Evolutionary conservation across 1,140 invertebrate species (phyloP), one percentile per base, ranked within the genome.

Genomic region (Lysiphlebus fabarum): DNA sequence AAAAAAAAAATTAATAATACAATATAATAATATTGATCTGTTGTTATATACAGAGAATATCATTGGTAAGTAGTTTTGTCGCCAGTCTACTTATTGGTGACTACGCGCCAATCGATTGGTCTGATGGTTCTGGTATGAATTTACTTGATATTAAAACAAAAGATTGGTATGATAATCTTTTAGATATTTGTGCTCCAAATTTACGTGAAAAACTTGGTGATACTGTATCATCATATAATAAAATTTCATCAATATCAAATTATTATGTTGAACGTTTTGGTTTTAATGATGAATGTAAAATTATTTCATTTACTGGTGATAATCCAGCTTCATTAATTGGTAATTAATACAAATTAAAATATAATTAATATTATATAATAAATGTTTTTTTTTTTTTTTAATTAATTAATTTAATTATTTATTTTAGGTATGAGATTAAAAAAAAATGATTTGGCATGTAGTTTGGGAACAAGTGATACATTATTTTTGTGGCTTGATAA

Each of bases 51-150:
- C 76, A 92, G 84, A 84, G 93, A 71, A 95, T 98, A 65, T 96
- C 94, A 0, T 78, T 98, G 9, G 84, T 98, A 1, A 98, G 95
- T 70, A 97, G 91, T 67, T 98, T 98, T 78, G 84, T 88, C 0
- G 91, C 90, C 53, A 93, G 91, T 0, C 71, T 98, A 14, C 91
- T 98, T 66, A 71, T 95, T n/a, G 95, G 95, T 1, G 81, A 87
- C 67, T 91, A 95, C 69, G 94, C 93, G 0, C 87, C 91, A 0
- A 95, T 98, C 50, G 96, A 98, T 75, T 85, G 85, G 62, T 87
- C 92, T 1, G 96, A 98, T 81, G 95, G 88, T 1, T 97, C 95
- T 5, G 96, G 96, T 36, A 99, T 97, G 95, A 98, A 99, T 79
- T 81, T 99, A 11, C 78, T 99, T 58, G 87, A 98, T 75, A 93